A percentile compares a stretch with the other conserved stretches of the same genome.
These are phyloP conservation scores for Eumerus sabulonum DNA, from an alignment of 2,888 invertebrate species.

Conservation along the genomic window DNA sequence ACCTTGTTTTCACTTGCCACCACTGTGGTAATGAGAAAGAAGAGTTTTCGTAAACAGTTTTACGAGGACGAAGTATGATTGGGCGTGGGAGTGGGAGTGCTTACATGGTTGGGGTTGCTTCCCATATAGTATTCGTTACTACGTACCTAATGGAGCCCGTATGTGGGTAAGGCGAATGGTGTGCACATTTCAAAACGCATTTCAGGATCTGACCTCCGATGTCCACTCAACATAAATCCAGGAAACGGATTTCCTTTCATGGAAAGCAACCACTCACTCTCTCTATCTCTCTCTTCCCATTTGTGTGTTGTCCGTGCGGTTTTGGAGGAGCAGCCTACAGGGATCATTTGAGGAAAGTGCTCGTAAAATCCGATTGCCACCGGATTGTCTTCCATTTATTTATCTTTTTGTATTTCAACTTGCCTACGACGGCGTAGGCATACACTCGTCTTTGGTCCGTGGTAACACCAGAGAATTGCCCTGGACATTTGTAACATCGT, in stretches of 20 bases:
- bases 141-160: constrained; percentile 48
- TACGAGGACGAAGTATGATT: too few species aligned
- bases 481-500: constrained; percentile 65
- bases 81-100: too few species aligned
- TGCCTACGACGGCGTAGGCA: too few species aligned
- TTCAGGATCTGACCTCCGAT: constrained; percentile 66
- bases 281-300: too few species aligned
- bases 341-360: constrained; percentile 49
- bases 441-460: constrained; percentile 4
- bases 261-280: too few species aligned
- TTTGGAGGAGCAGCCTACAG: neutral
- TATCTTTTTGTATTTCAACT: neutral
- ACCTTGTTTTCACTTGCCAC: constrained; percentile 1
- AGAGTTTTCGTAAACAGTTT: constrained; percentile 55
- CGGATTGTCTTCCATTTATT: constrained; percentile 54
- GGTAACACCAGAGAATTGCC: constrained; percentile 49
- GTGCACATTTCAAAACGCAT: constrained; percentile 65
- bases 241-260: constrained; percentile 68
- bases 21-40: neutral
- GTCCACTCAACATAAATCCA: constrained; percentile 66
- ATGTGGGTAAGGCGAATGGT: constrained; percentile 37
- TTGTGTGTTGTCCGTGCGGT: constrained; percentile 1
- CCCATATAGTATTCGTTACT: constrained; percentile 6
- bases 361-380: constrained; percentile 63
- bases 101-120: constrained; percentile 2